A percentile compares a stretch with the other conserved stretches of the same genome.
Conservation (phyloP, 2,888 invertebrate genomes). For the Steromphala cineraria region DNA sequence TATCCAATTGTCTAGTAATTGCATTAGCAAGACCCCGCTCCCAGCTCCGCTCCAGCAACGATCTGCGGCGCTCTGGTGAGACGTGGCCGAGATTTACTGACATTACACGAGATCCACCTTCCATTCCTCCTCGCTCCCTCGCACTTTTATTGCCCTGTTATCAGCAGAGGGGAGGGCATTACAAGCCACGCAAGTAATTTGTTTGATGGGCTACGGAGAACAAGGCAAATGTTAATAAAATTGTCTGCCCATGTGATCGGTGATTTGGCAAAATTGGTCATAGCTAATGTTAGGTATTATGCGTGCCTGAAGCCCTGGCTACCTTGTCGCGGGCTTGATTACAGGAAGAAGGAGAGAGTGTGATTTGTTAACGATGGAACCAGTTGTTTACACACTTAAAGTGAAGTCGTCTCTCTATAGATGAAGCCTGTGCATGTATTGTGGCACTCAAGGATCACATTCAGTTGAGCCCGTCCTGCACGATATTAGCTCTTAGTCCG, state of each 20-base stretch:
- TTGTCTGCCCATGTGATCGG: conserved; percentile 14
- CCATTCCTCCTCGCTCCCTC: background rate
- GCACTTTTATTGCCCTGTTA: background rate
- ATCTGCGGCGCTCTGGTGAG: background rate
- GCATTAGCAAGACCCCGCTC: conserved; percentile 21
- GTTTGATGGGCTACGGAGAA: conserved; percentile 19
- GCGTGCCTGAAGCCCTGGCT: background rate
- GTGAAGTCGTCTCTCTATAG: too few species aligned
- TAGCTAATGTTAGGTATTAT: background rate
- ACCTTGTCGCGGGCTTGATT: too few species aligned
- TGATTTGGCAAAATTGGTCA: background rate
- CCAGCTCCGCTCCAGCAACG: background rate
- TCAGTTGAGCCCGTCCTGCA: too few species aligned
- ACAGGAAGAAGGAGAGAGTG: too few species aligned
- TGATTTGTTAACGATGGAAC: too few species aligned
- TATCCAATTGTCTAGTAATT: conserved; percentile 32
- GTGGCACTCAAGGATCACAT: too few species aligned
- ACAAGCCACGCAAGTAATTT: conserved; percentile 17
- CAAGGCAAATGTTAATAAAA: conserved; percentile 23
- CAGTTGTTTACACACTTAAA: too few species aligned
- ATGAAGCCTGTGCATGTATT: too few species aligned
- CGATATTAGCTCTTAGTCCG: too few species aligned
- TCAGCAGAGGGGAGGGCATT: background rate
- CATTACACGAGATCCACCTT: conserved; percentile 3
- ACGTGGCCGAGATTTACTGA: conserved; percentile 17